Evolutionary conservation across 2,113 vertebrate genomes (phyloP), one percentile per base, ranked within the genome.

Genomic region (Protomyctophum bolini): DNA sequence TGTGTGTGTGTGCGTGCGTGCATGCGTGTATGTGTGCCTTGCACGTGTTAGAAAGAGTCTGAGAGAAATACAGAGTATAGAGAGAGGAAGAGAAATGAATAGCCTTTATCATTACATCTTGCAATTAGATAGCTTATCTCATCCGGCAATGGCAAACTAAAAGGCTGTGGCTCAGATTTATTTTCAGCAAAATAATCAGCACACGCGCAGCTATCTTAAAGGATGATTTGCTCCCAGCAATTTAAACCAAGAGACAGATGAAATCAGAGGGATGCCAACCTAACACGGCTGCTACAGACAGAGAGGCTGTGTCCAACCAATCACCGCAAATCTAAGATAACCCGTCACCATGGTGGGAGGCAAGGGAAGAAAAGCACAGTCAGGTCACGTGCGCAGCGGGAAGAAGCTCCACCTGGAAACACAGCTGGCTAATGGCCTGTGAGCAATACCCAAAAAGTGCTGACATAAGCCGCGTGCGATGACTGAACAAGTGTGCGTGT

Each of bases 331-430:
- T 69, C 49, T 7, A 15, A 33, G 69, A 61, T 12, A 61, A 29
- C 58, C 14, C 5, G 67, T 69, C 57, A 69, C 29, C 14, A n/a
- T 6, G 66, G 56, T 64, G 59, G 58, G 21, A 56, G 48, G 6
- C 10, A 6, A 10, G 28, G 58, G 33, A 45, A 33, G 29, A 49
- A 45, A 11, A 46, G 33, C 8, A 14, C 47, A 62, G n/a, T 33
- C 51, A 4, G 47, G 51, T 50, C n/a, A 61, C n/a, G 56, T 68
- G 58, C 66, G 21, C 12, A 62, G 52, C 29, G 21, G 49, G 41
- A 59, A 54, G 52, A 10, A 61, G 45, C 45, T 75, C 75, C 66
- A 81, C 58, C 68, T 71, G 70, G 52, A 76, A 64, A 70, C 6
- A 58, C 61, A 74, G 73, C 66, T 82, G 73, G 58, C 59, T 63